phyloP scores from a whole-genome alignment of 2,113 vertebrate species.

The Enhydra lutris region DNA sequence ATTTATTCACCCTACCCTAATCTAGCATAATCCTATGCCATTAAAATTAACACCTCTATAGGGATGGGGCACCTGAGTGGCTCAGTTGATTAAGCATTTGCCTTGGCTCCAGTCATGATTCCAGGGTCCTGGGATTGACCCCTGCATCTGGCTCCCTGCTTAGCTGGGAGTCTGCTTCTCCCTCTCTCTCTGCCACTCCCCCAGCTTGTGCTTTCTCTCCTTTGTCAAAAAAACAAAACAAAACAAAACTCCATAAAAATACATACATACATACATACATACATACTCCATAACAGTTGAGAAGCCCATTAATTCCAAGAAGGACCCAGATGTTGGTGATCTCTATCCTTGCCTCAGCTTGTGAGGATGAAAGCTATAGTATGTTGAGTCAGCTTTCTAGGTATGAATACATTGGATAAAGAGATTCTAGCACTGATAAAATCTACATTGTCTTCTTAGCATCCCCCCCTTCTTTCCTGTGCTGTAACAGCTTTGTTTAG shows the following conservation, averaged over 20 bases:
- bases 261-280: too few relatives aligned
- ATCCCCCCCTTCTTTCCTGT: background rate
- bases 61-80: background rate
- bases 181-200: background rate
- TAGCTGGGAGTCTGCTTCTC: too few relatives aligned
- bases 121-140: too few relatives aligned
- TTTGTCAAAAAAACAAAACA: background rate
- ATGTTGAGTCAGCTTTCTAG: background rate
- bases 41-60: background rate
- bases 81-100: background rate
- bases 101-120: background rate
- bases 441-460: background rate
- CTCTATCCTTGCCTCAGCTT: background rate
- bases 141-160: too few relatives aligned
- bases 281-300: background rate
- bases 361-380: background rate
- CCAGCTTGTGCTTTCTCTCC: background rate
- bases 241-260: too few relatives aligned
- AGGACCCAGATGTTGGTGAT: background rate
- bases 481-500: background rate
- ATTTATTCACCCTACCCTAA: background rate
- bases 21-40: background rate
- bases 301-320: background rate
- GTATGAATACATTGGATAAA: background rate
- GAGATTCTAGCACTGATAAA: too few relatives aligned